Percentiles rank a stretch among this genome's conserved stretches.
Evolutionary conservation across 2,888 invertebrate genomes (phyloP).

Genomic region (Cephus rjabovi): DNA sequence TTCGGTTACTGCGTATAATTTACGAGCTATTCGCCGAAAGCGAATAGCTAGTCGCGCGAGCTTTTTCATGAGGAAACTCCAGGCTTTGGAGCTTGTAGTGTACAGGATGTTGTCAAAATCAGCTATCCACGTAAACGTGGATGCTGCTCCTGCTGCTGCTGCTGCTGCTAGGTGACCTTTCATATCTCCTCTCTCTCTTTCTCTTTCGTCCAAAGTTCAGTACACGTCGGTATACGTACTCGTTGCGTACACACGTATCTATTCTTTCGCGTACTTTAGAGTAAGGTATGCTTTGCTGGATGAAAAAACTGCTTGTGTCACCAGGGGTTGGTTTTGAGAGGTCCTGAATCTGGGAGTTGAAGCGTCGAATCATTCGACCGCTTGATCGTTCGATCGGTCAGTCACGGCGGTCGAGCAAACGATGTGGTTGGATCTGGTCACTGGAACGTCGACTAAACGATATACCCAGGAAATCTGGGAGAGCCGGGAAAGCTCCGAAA

Average conservation of each 20-base stretch:
- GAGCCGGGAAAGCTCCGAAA: not conserved
- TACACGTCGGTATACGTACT: not conserved
- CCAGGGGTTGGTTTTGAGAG: not conserved
- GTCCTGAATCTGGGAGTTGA: not conserved
- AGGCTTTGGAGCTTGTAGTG: not conserved
- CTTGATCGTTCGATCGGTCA: constrained; percentile 13
- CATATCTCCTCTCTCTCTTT: not conserved
- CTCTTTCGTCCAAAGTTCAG: not conserved
- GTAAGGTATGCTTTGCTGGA: not conserved
- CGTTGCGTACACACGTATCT: not conserved
- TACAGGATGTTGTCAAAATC: not conserved
- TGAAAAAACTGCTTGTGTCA: not conserved
- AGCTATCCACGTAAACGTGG: not conserved
- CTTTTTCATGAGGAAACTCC: constrained; percentile 4
- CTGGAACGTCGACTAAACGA: not conserved
- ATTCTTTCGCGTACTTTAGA: not conserved
- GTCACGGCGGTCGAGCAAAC: constrained; percentile 30
- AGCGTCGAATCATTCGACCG: not conserved
- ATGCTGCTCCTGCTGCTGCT: not conserved
- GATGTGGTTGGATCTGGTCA: constrained; percentile 33
- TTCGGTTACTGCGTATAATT: not conserved
- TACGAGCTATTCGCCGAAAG: not conserved
- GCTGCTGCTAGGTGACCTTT: not conserved
- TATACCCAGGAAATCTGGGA: not conserved
- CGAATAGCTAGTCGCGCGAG: constrained; percentile 8